Evolutionary conservation across 2,113 vertebrate species (phyloP).

Genomic region (Cynoglossus semilaevis): DNA sequence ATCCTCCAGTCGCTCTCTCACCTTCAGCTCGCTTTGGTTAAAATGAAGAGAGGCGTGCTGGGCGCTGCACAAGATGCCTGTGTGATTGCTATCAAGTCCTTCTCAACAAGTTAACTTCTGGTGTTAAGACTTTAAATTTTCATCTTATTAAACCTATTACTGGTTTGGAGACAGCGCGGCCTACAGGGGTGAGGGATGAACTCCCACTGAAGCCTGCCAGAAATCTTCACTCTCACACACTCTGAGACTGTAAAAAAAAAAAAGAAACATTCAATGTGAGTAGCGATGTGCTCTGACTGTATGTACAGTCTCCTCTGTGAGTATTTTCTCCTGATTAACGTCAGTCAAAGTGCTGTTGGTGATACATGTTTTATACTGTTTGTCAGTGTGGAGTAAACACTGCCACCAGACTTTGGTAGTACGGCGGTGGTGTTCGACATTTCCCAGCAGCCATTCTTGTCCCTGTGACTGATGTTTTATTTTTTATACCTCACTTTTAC

Average conservation of each 20-base stretch:
- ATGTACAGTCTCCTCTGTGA: conserved; percentile 13
- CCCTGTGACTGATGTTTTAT: conserved; percentile 33
- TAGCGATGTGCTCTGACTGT: conserved; percentile 22
- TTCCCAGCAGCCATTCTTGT: conserved; percentile 38
- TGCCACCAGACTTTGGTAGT: conserved; percentile 47
- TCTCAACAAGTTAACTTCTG: conserved; percentile 56
- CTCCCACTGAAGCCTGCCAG: conserved; percentile 31
- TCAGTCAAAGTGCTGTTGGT: conserved; percentile 15
- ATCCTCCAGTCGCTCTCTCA: conserved; percentile 62
- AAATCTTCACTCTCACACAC: conserved; percentile 7
- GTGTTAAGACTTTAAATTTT: conserved; percentile 40
- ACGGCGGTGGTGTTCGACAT: conserved; percentile 49
- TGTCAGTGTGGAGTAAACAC: conserved; percentile 54
- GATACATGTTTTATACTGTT: conserved; percentile 42
- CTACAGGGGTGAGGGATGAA: conserved; percentile 34
- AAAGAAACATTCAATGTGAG: conserved; percentile 27
- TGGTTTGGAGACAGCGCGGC: conserved; percentile 46
- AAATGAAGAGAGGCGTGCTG: conserved; percentile 66
- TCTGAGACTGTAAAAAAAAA: conserved; percentile 7
- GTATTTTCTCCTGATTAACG: conserved; percentile 48
- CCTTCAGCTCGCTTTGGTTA: conserved; percentile 69
- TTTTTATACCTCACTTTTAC: conserved; percentile 56
- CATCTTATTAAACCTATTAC: conserved; percentile 56
- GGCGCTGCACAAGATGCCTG: conserved; percentile 34
- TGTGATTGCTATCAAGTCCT: conserved; percentile 52